Conservation (phyloP, 2,113 vertebrate species). For the Pelvicachromis taeniatus region DNA sequence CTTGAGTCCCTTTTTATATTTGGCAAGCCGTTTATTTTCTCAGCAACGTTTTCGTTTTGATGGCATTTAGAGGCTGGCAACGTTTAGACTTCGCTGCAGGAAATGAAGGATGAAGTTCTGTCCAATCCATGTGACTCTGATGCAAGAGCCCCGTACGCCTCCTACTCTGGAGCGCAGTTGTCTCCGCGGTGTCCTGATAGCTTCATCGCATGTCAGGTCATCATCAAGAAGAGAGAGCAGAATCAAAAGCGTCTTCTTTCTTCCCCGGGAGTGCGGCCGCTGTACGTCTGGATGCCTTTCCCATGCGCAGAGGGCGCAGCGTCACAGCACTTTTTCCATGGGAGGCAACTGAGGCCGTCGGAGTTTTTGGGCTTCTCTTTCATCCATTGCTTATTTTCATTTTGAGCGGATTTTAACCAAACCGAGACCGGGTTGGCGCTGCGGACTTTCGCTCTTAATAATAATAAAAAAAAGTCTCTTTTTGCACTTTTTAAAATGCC, state of each 20-base stretch:
- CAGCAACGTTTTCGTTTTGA: background rate
- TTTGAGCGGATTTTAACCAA: background rate
- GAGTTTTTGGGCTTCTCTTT: conserved; percentile 1
- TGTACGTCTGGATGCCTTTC: conserved; percentile 10
- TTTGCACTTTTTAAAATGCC: background rate
- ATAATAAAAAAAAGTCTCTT: background rate
- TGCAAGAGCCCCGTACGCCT: background rate
- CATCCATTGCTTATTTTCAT: background rate
- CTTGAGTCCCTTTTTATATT: conserved; percentile 1
- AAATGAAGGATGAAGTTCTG: conserved; percentile 10
- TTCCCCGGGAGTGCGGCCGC: background rate
- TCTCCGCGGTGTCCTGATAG: conserved; percentile 1
- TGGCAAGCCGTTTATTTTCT: background rate
- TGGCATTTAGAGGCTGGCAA: background rate
- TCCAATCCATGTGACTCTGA: conserved; percentile 34
- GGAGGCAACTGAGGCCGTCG: background rate
- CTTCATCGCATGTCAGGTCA: conserved; percentile 20
- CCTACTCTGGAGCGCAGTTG: background rate
- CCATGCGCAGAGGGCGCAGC: conserved; percentile 42
- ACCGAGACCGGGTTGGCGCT: background rate
- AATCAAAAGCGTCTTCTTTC: background rate
- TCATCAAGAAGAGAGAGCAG: background rate
- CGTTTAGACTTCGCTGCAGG: conserved; percentile 21
- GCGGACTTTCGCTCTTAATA: background rate
- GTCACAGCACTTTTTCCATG: background rate